phyloP scores from a whole-genome alignment of 2,888 invertebrate species.

The Octodonta nipae region DNA sequence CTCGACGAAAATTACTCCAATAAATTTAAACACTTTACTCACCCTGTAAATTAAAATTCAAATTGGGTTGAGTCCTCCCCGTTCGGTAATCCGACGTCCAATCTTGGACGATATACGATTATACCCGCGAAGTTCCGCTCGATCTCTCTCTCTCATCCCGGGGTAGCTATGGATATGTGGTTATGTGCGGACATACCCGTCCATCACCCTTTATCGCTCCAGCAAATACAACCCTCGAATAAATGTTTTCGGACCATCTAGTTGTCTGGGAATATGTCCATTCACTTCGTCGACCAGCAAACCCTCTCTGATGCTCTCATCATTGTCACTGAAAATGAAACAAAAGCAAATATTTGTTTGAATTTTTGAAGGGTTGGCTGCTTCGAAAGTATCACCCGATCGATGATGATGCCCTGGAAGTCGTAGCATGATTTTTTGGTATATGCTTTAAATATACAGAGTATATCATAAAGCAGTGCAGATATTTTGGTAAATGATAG shows the following conservation, averaged over 20 bases:
- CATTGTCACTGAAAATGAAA: too few relatives aligned
- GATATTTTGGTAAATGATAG: too few relatives aligned
- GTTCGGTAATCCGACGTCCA: conserved; percentile 33
- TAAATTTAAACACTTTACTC: conserved; percentile 32
- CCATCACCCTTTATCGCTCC: conserved; percentile 37
- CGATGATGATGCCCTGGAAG: too few relatives aligned
- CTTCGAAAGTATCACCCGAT: too few relatives aligned
- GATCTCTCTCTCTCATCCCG: conserved; percentile 27
- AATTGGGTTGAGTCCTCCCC: conserved; percentile 31
- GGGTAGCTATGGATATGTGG: conserved; percentile 26
- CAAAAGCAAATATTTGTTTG: too few relatives aligned
- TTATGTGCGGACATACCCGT: conserved; percentile 38
- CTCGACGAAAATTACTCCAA: conserved; percentile 23
- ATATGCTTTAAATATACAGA: too few relatives aligned
- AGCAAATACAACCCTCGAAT: conserved; percentile 36
- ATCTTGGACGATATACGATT: conserved; percentile 38
- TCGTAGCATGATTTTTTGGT: too few relatives aligned
- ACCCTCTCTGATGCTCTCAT: conserved; percentile 1
- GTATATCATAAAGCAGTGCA: too few relatives aligned
- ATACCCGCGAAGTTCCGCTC: conserved; percentile 35
- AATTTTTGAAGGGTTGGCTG: too few relatives aligned
- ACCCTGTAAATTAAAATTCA: conserved; percentile 38
- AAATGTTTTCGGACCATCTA: conserved; percentile 28
- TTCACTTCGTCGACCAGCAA: conserved; percentile 14
- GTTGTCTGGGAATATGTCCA: conserved; percentile 11